Evolutionary conservation across 53 echinoderm and acorn worm genomes (phyloP).

Genomic region (Actinopyga echinites): DNA sequence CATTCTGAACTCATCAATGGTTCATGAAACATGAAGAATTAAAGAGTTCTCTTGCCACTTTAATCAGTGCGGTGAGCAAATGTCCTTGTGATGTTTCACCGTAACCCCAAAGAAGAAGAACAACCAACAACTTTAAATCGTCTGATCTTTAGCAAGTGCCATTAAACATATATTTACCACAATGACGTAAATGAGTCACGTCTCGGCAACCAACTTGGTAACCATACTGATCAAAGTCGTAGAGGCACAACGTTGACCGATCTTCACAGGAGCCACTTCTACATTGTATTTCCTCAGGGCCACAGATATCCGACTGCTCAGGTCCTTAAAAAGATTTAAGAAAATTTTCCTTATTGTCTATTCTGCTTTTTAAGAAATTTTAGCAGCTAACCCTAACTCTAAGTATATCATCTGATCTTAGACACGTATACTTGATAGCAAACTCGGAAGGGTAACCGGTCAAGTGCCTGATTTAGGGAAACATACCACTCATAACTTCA

Average conservation of each 20-base stretch:
- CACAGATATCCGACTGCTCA: neutral
- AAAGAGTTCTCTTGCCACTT: too few relatives aligned
- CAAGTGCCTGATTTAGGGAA: too few relatives aligned
- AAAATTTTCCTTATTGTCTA: too few relatives aligned
- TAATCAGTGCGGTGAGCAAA: neutral
- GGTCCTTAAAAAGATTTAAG: neutral
- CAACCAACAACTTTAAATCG: neutral
- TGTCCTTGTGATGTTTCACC: neutral
- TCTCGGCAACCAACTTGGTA: slow-evolving; percentile 87
- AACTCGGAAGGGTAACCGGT: too few relatives aligned
- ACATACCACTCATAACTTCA: too few relatives aligned
- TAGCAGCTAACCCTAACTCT: too few relatives aligned
- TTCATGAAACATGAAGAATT: too few relatives aligned
- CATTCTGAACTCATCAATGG: too few relatives aligned
- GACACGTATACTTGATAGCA: too few relatives aligned
- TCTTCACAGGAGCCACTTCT: slow-evolving; percentile 87
- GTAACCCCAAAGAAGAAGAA: neutral
- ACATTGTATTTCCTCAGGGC: slow-evolving; percentile 63
- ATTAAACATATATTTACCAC: slow-evolving; percentile 70
- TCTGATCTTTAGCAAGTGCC: too few relatives aligned
- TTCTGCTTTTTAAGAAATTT: too few relatives aligned
- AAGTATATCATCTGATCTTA: too few relatives aligned
- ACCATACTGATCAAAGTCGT: slow-evolving; percentile 86
- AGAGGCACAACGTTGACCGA: slow-evolving; percentile 66
- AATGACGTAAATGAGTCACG: slow-evolving; percentile 85